These are phyloP conservation scores for Candidula unifasciata DNA, from an alignment of 2,888 invertebrate genomes.

Conservation along the genomic window DNA sequence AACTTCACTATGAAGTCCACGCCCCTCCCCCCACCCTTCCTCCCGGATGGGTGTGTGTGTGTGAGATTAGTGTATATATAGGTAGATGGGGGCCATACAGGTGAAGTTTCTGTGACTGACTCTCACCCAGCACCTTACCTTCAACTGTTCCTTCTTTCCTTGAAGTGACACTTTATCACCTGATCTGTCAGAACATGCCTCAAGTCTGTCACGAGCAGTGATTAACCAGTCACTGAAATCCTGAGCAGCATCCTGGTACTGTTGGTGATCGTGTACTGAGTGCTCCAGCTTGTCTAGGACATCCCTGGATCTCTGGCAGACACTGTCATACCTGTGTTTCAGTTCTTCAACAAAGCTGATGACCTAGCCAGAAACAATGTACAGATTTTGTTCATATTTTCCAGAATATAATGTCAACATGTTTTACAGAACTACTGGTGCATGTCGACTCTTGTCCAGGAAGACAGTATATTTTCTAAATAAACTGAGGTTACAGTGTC, in stretches of 20 bases:
- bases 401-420: no score
- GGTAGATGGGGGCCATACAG: background rate
- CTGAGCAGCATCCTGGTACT: conserved; percentile 86
- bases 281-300: conserved; percentile 89
- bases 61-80: background rate
- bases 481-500: no score
- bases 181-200: conserved; percentile 75
- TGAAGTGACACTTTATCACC: conserved; percentile 84
- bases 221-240: conserved; percentile 89
- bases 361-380: conserved; percentile 53
- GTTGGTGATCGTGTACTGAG: conserved; percentile 90
- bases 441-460: no score
- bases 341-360: conserved; percentile 71
- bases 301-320: conserved; percentile 79
- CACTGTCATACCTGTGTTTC: conserved; percentile 66
- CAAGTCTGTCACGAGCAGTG: conserved; percentile 68
- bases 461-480: no score
- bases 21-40: no score
- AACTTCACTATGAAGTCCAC: no score
- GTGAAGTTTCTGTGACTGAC: background rate
- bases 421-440: no score
- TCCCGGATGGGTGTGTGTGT: no score
- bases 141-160: conserved; percentile 76
- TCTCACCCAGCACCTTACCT: conserved; percentile 58
- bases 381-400: no score